Evolutionary conservation across 2,113 vertebrate species (phyloP).

Genomic region (Rhea pennata): DNA sequence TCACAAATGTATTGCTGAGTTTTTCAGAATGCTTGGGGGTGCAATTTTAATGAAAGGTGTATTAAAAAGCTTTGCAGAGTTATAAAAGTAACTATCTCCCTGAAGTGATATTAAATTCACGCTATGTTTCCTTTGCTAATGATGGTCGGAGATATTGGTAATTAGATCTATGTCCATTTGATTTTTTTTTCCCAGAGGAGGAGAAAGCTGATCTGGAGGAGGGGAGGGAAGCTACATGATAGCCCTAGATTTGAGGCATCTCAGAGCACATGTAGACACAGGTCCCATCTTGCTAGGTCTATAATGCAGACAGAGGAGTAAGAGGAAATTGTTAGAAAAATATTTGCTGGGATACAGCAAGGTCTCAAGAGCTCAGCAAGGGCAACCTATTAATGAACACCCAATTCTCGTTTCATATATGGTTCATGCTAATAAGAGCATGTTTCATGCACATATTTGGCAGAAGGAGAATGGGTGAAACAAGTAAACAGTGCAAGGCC

Average conservation of each 20-base stretch:
- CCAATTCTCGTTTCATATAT: not conserved
- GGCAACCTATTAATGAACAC: not conserved
- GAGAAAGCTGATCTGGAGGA: not conserved
- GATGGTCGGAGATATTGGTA: not conserved
- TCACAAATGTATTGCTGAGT: not conserved
- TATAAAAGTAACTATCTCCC: constrained; percentile 15
- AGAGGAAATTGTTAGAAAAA: not conserved
- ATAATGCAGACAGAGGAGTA: not conserved
- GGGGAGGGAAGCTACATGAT: not conserved
- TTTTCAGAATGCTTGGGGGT: constrained; percentile 2
- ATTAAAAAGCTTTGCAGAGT: not conserved
- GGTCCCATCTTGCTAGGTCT: not conserved
- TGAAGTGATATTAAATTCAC: constrained; percentile 22
- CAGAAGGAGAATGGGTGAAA: not conserved
- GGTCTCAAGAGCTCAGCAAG: not conserved
- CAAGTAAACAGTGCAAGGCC: not conserved
- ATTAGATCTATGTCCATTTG: constrained; percentile 17
- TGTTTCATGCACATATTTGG: not conserved
- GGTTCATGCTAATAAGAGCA: not conserved
- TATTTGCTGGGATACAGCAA: not conserved
- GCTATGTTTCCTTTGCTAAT: not conserved
- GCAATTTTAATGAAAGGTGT: constrained; percentile 11
- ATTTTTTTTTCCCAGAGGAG: not conserved
- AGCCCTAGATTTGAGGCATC: not conserved
- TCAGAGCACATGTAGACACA: not conserved